Evolutionary conservation across 2,113 vertebrate species (phyloP), one percentile per base, ranked within the genome.

Genomic region (Merops nubicus): DNA sequence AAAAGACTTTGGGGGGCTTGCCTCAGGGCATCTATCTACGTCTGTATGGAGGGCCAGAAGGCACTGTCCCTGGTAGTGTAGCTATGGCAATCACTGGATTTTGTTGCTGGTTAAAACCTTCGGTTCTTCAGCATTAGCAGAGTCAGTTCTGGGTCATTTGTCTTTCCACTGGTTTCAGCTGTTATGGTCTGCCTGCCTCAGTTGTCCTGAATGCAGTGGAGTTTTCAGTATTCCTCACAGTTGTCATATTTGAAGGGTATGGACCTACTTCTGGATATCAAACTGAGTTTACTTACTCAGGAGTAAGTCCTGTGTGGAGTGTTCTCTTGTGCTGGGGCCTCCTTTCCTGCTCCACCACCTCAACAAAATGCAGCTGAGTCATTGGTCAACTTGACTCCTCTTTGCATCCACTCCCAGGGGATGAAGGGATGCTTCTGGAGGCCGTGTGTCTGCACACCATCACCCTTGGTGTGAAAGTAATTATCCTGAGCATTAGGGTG

Each of bases 171-270:
- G 14, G 25, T 48, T 45, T 57, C 48, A 68, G 53, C 40, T 68
- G 72, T 68, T 63, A 40, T 0, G 5, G 20, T 33, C 42, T 83
- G 38, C 29, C 48, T 84, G 40, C 63, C 56, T 72, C 34, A 20
- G 34, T 31, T 75, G 38, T 54, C 47, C 17, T 36, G 28, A 31
- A 6, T 6, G 48, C 28, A 3, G 17, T 6, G 2, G 20, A 43
- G 15, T 47, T 91, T 34, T 64, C 1, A 0, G 31, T 81, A 5
- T 25, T 89, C 19, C 54, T 83, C 4, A 1, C 0, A 0, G 4
- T 50, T 6, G 1, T 22, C 2, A 0, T 45, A 22, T 53, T 67
- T 57, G 43, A 59, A 48, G 38, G 15, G 4, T 68, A 9, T 11
- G 68, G 80, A 43, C 12, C 9, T 73, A 15, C 26, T 76, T 53